Evolutionary conservation across 1,140 invertebrate genomes (phyloP), one percentile per base, ranked within the genome.

Genomic region (Argopecten irradians): DNA sequence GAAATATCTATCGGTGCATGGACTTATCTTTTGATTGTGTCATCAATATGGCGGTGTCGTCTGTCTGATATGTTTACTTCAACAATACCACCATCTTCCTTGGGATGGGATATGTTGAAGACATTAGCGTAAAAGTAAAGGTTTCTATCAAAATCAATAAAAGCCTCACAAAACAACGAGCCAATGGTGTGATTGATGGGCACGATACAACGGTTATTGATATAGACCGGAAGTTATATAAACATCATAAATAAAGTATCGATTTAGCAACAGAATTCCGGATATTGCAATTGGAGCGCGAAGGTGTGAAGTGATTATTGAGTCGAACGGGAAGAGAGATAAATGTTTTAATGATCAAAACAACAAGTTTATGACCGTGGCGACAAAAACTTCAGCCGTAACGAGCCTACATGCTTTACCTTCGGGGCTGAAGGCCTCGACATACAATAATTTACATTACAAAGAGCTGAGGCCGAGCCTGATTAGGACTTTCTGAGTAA

Each of bases 401-500:
- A 71, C 55, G 28, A n/a, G 55, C 28, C n/a, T 28, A 71, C 55
- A 71, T 71, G n/a, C 14, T 5, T 71, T n/a, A 71, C 55, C 55
- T 71, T 22, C 1, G 13, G 55, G 55, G 55, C 22, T 71, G 22
- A 71, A 7, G 55, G 22, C 55, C 55, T n/a, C n/a, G 55, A n/a
- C n/a, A 71, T 0, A 28, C n/a, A 71, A 71, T n/a, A n/a, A 71
- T 71, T 71, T 71, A n/a, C 55, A 71, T 71, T 28, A 71, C 28
- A 71, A 71, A 71, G 55, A 28, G 55, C n/a, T 71, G 55, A 71
- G 55, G 55, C 22, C n/a, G 16, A 7, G 28, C 55, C 22, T 71
- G 55, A 71, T 71, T 71, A 71, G 55, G 55, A n/a, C n/a, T n/a
- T 71, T 71, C 55, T 71, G 28, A 71, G 55, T 71, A 71, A 71